Evolutionary conservation across 2,888 invertebrate genomes (phyloP).

Genomic region (Drosophila merina): DNA sequence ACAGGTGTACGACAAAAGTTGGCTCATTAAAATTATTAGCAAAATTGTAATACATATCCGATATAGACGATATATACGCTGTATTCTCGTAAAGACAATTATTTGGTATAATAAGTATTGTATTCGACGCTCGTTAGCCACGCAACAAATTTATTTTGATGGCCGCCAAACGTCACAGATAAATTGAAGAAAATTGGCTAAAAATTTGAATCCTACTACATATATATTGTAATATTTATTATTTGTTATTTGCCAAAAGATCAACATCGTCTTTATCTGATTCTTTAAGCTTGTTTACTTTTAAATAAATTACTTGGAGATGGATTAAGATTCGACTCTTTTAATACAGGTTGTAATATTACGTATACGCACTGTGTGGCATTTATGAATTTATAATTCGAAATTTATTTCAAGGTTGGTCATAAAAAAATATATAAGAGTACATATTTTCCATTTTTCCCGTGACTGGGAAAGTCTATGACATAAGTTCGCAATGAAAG

Average conservation of each 20-base stretch:
- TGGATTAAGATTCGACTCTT: neutral
- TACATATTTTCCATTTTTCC: neutral
- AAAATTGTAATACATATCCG: slow-evolving; percentile 45
- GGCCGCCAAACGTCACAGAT: slow-evolving; percentile 44
- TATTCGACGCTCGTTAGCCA: slow-evolving; percentile 60
- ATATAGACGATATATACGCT: slow-evolving; percentile 1
- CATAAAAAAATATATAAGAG: neutral
- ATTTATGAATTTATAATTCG: neutral
- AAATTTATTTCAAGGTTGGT: neutral
- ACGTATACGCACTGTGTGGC: slow-evolving; percentile 1
- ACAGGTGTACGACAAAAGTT: slow-evolving; percentile 71
- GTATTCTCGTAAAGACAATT: slow-evolving; percentile 4
- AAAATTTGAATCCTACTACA: neutral
- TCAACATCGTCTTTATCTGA: neutral
- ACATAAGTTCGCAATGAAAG: slow-evolving; percentile 22
- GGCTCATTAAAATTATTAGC: slow-evolving; percentile 76
- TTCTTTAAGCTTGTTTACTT: neutral
- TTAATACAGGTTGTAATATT: neutral
- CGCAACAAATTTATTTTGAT: slow-evolving; percentile 38
- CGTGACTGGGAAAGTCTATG: slow-evolving; percentile 8
- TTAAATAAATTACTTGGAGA: neutral
- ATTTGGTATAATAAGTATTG: slow-evolving; percentile 23
- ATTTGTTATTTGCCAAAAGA: neutral
- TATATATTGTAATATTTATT: neutral
- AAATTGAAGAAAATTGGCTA: slow-evolving; percentile 19